Evolutionary conservation across 2,797 vertebrate genomes (phyloP).

Genomic region (Enteromius unitaeniatus): DNA sequence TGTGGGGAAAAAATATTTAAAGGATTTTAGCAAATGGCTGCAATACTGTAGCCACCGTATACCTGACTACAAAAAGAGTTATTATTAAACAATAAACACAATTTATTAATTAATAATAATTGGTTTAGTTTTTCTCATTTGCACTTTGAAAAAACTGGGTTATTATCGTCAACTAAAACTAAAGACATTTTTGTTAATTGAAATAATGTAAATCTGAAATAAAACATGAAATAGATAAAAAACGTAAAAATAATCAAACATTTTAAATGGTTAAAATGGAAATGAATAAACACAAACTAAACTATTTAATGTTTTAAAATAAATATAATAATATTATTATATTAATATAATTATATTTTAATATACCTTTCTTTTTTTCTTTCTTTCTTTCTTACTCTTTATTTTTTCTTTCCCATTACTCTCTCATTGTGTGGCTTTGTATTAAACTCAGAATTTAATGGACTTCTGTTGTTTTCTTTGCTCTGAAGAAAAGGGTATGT

Average conservation of each 20-base stretch:
- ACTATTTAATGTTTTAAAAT: background rate
- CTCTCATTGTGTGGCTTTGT: background rate
- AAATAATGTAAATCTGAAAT: background rate
- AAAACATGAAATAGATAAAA: background rate
- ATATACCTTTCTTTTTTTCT: background rate
- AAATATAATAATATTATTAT: background rate
- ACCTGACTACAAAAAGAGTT: background rate
- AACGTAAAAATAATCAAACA: background rate
- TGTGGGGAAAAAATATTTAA: too few species aligned
- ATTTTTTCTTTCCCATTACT: background rate
- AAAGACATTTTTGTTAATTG: background rate
- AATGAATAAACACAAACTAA: background rate
- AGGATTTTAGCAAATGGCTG: too few species aligned
- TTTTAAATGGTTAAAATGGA: background rate
- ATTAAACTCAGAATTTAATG: constrained; percentile 20
- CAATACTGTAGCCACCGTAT: too few species aligned
- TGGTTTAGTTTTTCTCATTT: background rate
- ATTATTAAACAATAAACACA: background rate
- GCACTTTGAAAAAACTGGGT: background rate
- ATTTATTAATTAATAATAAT: background rate
- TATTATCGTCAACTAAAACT: background rate
- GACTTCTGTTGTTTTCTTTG: constrained; percentile 22
- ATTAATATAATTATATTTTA: too few species aligned
- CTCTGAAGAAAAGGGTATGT: constrained; percentile 6
- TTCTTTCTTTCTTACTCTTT: background rate